Percentiles rank a stretch among this genome's conserved stretches.
Evolutionary conservation across 2,888 invertebrate genomes (phyloP).

Genomic region (Ormyrus labotus): DNA sequence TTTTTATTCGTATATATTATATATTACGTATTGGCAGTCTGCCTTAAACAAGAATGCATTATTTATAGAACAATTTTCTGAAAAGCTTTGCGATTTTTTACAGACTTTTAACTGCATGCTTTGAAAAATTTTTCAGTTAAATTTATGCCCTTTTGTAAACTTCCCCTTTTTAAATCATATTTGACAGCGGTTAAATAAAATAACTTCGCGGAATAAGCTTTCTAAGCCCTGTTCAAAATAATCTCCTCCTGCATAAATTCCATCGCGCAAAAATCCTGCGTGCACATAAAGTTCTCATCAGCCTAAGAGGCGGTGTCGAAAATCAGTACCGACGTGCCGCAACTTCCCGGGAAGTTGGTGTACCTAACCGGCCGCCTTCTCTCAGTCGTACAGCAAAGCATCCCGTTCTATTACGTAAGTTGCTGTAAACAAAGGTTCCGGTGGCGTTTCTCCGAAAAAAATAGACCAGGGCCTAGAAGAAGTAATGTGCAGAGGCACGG

Average conservation of each 20-base stretch:
- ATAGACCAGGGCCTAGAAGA: background rate
- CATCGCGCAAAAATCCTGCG: too few species aligned
- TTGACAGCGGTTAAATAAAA: too few species aligned
- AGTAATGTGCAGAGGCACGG: background rate
- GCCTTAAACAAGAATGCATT: too few species aligned
- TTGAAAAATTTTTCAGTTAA: too few species aligned
- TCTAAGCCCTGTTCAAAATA: conserved; percentile 10
- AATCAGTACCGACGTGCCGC: conserved; percentile 9
- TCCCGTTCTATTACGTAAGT: conserved; percentile 24
- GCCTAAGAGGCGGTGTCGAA: background rate
- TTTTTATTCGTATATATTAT: too few species aligned
- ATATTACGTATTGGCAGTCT: too few species aligned
- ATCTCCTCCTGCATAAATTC: conserved; percentile 16
- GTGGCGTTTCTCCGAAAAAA: conserved; percentile 3
- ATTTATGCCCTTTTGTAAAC: too few species aligned
- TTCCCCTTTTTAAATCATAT: too few species aligned
- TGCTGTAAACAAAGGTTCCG: background rate
- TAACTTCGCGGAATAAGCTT: background rate
- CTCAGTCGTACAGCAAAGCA: background rate
- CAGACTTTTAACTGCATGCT: too few species aligned
- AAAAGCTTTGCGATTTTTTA: too few species aligned
- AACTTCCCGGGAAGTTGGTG: conserved; percentile 2
- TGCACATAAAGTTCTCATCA: conserved; percentile 5
- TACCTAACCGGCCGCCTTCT: background rate
- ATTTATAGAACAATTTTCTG: too few species aligned